Evolutionary conservation across 2,888 invertebrate genomes (phyloP).

Genomic region (Dicyrtoma fusca): DNA sequence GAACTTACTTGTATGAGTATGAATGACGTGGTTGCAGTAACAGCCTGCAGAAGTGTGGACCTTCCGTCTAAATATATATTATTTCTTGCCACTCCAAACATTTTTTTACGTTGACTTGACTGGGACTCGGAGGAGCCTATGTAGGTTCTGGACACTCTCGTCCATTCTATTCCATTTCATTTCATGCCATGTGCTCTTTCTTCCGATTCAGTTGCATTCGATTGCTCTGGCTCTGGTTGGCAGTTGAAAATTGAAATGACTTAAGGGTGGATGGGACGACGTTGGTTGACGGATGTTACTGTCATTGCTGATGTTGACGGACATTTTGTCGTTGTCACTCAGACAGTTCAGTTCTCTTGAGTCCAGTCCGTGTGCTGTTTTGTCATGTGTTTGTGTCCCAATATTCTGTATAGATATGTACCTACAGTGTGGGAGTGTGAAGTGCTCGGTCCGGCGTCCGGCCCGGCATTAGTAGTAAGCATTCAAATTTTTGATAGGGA

Average conservation of each 20-base stretch:
- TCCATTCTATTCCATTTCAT: neutral
- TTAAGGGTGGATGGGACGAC: slow-evolving; percentile 6
- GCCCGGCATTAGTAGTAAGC: neutral
- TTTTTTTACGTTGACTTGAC: too few relatives aligned
- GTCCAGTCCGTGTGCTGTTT: neutral
- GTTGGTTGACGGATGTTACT: slow-evolving; percentile 29
- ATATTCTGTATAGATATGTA: too few relatives aligned
- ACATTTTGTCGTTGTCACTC: slow-evolving; percentile 12
- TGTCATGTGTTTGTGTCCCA: neutral
- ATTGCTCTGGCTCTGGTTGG: neutral
- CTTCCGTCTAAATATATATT: too few relatives aligned
- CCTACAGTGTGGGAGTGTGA: too few relatives aligned
- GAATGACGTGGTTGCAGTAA: too few relatives aligned
- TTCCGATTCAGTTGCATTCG: slow-evolving; percentile 1
- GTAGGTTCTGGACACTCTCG: neutral
- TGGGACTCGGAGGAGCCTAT: neutral
- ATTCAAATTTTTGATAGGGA: too few relatives aligned
- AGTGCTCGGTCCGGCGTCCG: too few relatives aligned
- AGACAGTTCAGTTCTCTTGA: neutral
- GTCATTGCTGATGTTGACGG: slow-evolving; percentile 16
- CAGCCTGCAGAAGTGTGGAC: too few relatives aligned
- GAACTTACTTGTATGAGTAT: too few relatives aligned
- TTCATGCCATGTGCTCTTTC: neutral
- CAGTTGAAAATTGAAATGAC: slow-evolving; percentile 23
- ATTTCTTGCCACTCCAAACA: too few relatives aligned